Evolutionary conservation across 2,888 invertebrate species (phyloP).

Genomic region (Caenorhabditis sp.): DNA sequence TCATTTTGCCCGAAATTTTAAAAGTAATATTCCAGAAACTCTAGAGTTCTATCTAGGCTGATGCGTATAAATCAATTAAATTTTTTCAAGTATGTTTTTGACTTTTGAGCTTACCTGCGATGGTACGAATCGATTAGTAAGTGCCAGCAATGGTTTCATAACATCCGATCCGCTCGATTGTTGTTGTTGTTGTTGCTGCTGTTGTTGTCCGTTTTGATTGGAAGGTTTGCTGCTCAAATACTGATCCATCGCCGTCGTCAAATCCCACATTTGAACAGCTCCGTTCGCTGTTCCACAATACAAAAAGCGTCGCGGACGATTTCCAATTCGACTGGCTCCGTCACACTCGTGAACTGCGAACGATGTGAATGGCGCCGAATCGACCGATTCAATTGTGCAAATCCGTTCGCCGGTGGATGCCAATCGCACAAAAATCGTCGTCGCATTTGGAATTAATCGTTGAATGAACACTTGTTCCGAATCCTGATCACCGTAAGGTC

Average conservation of each 20-base stretch:
- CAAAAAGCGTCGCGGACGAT: slow-evolving; percentile 84
- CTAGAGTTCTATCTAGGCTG: no score
- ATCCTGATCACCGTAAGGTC: slow-evolving; percentile 96
- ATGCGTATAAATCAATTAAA: no score
- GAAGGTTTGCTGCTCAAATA: slow-evolving; percentile 20
- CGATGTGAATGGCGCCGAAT: slow-evolving; percentile 89
- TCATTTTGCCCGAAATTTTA: no score
- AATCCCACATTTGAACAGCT: slow-evolving; percentile 94
- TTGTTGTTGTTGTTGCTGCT: neutral
- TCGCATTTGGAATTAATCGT: slow-evolving; percentile 95
- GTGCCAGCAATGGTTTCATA: slow-evolving; percentile 14
- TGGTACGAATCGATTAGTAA: slow-evolving; percentile 5
- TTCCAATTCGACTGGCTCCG: slow-evolving; percentile 90
- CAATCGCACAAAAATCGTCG: slow-evolving; percentile 89
- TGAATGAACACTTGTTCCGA: slow-evolving; percentile 98
- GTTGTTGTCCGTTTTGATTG: slow-evolving; percentile 10
- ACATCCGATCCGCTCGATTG: slow-evolving; percentile 20
- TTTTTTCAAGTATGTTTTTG: no score
- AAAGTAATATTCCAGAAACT: no score
- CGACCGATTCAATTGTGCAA: slow-evolving; percentile 91
- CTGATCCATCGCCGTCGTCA: slow-evolving; percentile 90
- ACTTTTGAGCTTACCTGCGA: slow-evolving; percentile 30
- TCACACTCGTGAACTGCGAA: slow-evolving; percentile 98
- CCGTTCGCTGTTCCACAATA: slow-evolving; percentile 92
- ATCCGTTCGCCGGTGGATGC: slow-evolving; percentile 91